Percentiles rank a stretch among this genome's conserved stretches.
These are phyloP conservation scores for Stigmatopora argus DNA, from an alignment of 2,113 vertebrate species.

Conservation along the genomic window DNA sequence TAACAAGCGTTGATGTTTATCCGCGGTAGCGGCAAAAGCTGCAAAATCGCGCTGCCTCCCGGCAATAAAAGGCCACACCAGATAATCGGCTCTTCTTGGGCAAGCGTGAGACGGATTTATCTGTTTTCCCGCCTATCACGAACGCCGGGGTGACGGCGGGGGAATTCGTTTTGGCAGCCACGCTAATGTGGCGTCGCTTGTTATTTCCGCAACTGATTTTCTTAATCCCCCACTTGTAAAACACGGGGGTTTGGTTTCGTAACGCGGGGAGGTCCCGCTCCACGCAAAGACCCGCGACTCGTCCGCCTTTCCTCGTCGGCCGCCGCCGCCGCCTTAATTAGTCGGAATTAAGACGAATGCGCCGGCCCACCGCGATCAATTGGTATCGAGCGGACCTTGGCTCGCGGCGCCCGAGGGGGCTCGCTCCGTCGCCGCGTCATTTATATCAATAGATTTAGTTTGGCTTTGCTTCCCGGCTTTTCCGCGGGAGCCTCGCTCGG, in stretches of 20 bases:
- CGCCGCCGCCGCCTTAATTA: constrained; percentile 68
- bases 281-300: constrained; percentile 41
- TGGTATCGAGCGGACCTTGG: constrained; percentile 70
- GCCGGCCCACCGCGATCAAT: constrained; percentile 71
- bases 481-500: constrained; percentile 23
- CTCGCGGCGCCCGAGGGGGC: constrained; percentile 51
- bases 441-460: constrained; percentile 77
- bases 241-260: constrained; percentile 55
- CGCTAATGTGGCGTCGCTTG: constrained; percentile 62
- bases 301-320: constrained; percentile 59
- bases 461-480: constrained; percentile 50
- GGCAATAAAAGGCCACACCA: constrained; percentile 44
- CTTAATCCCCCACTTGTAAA: constrained; percentile 67
- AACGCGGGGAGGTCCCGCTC: constrained; percentile 55
- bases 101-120: constrained; percentile 46
- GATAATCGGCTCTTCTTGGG: constrained; percentile 56
- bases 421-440: constrained; percentile 66
- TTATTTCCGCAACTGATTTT: constrained; percentile 71
- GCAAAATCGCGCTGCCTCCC: constrained; percentile 36
- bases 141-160: constrained; percentile 34
- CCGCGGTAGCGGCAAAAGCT: constrained; percentile 22
- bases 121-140: constrained; percentile 54
- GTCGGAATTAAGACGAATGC: constrained; percentile 79
- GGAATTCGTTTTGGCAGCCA: constrained; percentile 61
- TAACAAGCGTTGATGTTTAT: constrained; percentile 59